These are phyloP conservation scores for Tringa solitaria DNA, from an alignment of 2,113 vertebrate species.

Conservation along the genomic window DNA sequence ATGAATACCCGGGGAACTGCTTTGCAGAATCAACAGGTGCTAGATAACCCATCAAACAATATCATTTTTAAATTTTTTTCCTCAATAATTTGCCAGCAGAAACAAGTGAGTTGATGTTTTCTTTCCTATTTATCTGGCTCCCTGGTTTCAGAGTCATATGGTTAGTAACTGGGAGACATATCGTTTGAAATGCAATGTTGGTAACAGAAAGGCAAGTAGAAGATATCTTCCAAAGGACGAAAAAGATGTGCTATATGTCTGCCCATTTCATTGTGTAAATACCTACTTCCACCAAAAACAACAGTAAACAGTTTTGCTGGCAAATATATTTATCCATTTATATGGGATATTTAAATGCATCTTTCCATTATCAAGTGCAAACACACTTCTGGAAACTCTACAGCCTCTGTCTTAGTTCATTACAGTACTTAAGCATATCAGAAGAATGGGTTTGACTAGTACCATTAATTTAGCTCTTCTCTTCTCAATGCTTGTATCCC, in stretches of 20 bases:
- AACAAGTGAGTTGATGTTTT: conserved; percentile 82
- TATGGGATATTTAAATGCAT: neutral
- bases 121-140: conserved; percentile 82
- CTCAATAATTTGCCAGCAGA: conserved; percentile 78
- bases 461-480: neutral
- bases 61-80: neutral
- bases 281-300: neutral
- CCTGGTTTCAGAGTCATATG: conserved; percentile 76
- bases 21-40: conserved; percentile 67
- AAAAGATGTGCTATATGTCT: conserved; percentile 54
- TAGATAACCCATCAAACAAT: conserved; percentile 79
- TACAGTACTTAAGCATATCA: neutral
- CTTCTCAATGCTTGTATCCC: neutral
- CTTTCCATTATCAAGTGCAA: neutral
- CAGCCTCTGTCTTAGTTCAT: neutral
- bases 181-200: conserved; percentile 76
- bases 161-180: conserved; percentile 73
- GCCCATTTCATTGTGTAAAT: neutral
- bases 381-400: neutral
- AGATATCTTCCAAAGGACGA: conserved; percentile 73
- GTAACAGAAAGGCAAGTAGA: conserved; percentile 20
- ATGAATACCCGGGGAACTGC: conserved; percentile 18
- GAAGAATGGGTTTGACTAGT: neutral
- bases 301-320: neutral
- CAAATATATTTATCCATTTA: neutral